Evolutionary conservation across 2,797 vertebrate species (phyloP).

Genomic region (Lophura swinhoii): DNA sequence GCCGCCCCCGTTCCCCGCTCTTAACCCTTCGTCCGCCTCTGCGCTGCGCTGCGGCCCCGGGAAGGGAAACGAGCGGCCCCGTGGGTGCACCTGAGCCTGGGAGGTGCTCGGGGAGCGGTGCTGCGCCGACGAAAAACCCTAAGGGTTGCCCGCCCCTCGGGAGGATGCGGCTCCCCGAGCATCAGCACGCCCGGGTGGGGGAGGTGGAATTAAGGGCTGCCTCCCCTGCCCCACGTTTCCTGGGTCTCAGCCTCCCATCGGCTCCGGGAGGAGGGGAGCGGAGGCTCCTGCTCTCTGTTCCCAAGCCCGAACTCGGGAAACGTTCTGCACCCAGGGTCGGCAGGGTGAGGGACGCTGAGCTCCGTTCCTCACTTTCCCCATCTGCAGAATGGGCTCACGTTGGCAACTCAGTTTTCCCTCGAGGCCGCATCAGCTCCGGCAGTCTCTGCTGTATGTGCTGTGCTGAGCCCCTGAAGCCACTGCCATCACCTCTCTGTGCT

Average conservation of each 20-base stretch:
- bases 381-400: fast-evolving
- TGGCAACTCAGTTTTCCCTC: background rate
- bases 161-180: fast-evolving
- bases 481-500: fast-evolving
- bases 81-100: background rate
- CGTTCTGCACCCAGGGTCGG: fast-evolving
- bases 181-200: background rate
- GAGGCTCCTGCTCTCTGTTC: fast-evolving
- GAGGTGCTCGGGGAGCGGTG: background rate
- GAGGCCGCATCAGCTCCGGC: background rate
- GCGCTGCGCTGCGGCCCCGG: background rate
- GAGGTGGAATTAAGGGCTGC: background rate
- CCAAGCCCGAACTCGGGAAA: fast-evolving
- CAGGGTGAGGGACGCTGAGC: fast-evolving
- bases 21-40: conserved; percentile 21
- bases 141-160: background rate
- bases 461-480: background rate
- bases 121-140: background rate
- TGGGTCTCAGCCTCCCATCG: background rate
- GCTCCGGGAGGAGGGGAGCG: fast-evolving
- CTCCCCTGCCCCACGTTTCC: fast-evolving
- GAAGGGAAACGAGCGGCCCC: too few relatives aligned
- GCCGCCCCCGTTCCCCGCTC: background rate
- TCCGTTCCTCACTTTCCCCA: background rate
- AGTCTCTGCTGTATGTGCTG: fast-evolving